A percentile compares a stretch with the other conserved stretches of the same genome.
phyloP scores from a whole-genome alignment of 2,797 vertebrate species.

The Linurgus olivaceus region DNA sequence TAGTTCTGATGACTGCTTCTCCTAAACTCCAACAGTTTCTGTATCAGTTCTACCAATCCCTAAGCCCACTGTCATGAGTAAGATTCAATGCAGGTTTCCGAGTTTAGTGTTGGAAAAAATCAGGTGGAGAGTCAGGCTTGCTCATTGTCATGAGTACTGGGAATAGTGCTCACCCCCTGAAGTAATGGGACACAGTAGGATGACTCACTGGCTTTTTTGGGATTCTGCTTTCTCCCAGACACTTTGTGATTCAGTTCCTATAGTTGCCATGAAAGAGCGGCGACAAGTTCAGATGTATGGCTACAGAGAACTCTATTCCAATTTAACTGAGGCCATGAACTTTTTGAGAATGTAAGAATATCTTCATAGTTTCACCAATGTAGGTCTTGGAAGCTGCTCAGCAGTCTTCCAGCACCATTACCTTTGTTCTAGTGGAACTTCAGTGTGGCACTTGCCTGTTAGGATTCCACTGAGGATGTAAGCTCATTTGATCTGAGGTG shows the following conservation, averaged over 20 bases:
- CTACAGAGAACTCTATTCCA: background rate
- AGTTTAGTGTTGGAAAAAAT: slow-evolving; percentile 24
- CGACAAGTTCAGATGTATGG: background rate
- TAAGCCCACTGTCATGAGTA: background rate
- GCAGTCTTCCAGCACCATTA: background rate
- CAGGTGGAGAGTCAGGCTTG: background rate
- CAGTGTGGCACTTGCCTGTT: background rate
- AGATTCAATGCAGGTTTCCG: background rate
- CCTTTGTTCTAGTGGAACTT: background rate
- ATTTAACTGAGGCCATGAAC: background rate
- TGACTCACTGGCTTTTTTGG: slow-evolving; percentile 69
- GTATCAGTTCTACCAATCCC: background rate
- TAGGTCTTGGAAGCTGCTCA: background rate
- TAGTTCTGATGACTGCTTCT: background rate
- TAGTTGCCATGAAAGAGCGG: background rate
- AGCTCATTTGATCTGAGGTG: background rate
- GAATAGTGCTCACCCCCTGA: background rate
- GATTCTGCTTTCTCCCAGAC: slow-evolving; percentile 3
- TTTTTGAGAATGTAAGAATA: background rate
- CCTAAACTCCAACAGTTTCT: background rate
- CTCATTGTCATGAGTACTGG: slow-evolving; percentile 33
- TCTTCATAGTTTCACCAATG: background rate
- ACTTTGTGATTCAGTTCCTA: slow-evolving; percentile 44
- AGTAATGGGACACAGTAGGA: slow-evolving; percentile 9
- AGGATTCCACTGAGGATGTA: rapidly evolving